phyloP scores from a whole-genome alignment of 2,888 invertebrate species.

The Limnephilus marmoratus region DNA sequence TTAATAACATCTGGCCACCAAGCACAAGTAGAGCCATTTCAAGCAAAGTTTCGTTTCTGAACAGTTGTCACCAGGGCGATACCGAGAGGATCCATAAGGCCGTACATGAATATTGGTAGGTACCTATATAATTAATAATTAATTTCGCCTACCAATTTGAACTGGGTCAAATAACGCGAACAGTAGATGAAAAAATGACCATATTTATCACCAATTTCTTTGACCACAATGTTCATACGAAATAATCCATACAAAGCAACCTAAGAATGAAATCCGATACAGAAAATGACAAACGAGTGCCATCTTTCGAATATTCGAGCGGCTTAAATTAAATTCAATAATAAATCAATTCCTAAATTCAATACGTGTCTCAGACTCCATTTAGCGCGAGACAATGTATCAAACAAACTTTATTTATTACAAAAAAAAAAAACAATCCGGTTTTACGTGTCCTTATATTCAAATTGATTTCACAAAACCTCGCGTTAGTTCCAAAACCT shows the following conservation, averaged over 20 bases:
- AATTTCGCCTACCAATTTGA: no score
- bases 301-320: constrained; percentile 21
- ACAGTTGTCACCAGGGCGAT: no score
- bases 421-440: constrained; percentile 17
- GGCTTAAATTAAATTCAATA: constrained; percentile 21
- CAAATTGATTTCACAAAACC: constrained; percentile 21
- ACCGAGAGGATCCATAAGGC: no score
- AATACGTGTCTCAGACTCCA: constrained; percentile 27
- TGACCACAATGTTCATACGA: not conserved
- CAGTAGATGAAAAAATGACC: no score
- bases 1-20: no score
- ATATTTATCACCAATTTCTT: not conserved
- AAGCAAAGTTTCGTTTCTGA: no score
- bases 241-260: not conserved
- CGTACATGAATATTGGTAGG: no score
- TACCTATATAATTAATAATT: no score
- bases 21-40: no score
- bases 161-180: no score
- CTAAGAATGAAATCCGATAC: constrained; percentile 29
- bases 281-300: constrained; percentile 12
- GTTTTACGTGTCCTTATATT: constrained; percentile 6
- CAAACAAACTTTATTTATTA: constrained; percentile 36
- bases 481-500: not conserved
- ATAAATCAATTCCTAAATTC: constrained; percentile 44
- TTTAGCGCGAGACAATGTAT: constrained; percentile 41